phyloP scores from a whole-genome alignment of 2,888 invertebrate species.

The Idaea straminata region DNA sequence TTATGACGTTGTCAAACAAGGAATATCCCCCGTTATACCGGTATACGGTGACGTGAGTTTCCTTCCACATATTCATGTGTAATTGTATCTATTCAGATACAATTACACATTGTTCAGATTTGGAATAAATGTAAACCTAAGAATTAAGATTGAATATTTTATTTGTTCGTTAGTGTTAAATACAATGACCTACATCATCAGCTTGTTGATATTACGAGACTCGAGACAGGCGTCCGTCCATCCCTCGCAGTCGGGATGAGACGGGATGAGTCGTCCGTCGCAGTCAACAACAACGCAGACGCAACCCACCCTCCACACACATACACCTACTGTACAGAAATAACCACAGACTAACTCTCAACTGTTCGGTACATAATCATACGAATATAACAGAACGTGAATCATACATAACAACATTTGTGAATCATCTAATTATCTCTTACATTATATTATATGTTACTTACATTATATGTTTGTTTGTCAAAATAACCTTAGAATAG shows the following conservation, averaged over 20 bases:
- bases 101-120: too few relatives aligned
- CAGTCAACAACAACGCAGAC: neutral
- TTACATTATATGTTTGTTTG: neutral
- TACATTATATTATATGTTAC: neutral
- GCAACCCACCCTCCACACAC: too few relatives aligned
- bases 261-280: neutral
- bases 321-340: neutral
- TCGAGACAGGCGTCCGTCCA: neutral
- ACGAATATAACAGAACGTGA: neutral
- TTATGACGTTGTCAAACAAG: too few relatives aligned
- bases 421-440: neutral
- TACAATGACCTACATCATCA: too few relatives aligned
- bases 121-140: too few relatives aligned
- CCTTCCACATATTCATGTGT: too few relatives aligned
- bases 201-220: neutral
- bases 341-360: neutral
- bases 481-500: too few relatives aligned
- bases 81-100: too few relatives aligned
- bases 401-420: neutral
- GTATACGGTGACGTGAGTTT: too few relatives aligned
- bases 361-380: neutral
- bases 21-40: too few relatives aligned
- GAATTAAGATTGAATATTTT: too few relatives aligned
- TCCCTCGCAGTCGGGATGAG: neutral
- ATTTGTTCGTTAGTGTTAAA: too few relatives aligned